Evolutionary conservation across 2,888 invertebrate genomes (phyloP), one percentile per base, ranked within the genome.

Genomic region (Drosophila demipolita): DNA sequence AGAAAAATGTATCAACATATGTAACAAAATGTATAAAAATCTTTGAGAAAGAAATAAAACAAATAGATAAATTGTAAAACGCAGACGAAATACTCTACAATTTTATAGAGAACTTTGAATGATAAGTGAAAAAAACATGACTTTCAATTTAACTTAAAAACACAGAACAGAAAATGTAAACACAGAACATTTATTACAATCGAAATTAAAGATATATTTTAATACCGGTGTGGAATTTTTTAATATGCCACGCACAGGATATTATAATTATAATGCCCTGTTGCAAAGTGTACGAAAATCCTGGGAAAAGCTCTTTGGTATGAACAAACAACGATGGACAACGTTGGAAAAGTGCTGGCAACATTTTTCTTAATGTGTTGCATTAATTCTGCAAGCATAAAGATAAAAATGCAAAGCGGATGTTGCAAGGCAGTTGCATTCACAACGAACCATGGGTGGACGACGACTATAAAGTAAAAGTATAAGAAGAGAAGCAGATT

Each of bases 351-450:
- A 78, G 53, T 64, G 74, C 70, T 68, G 50, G 83, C 82, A 82
- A 83, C 81, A 81, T 82, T 82, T 81, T 79, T 81, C 82, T 83
- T 82, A 82, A 82, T 82, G 82, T 73, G 78, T 79, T 82, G 83
- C 84, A 83, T 83, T 83, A 82, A 83, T 79, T 83, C 74, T 63
- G 55, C 74, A 65, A 55, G 66, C 83, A 75, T 68, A 78, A 78
- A 81, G 78, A 83, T 78, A 78, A 71, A 69, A 73, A 75, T 62
- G 65, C 55, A 83, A 78, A 55, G 66, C 71, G 79, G 66, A 79
- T 78, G 70, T 67, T 69, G 79, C 50, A 64, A 73, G 70, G 68
- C 74, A 78, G 65, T 66, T 69, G 54, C 67, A 65, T 66, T 71
- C 66, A 65, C 68, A 60, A 63, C 49, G 40, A 50, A 60, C 42